Percentiles rank a stretch among this genome's conserved stretches.
These are phyloP conservation scores for Drosophila arawakana DNA, from an alignment of 1,140 invertebrate species.

Conservation along the genomic window DNA sequence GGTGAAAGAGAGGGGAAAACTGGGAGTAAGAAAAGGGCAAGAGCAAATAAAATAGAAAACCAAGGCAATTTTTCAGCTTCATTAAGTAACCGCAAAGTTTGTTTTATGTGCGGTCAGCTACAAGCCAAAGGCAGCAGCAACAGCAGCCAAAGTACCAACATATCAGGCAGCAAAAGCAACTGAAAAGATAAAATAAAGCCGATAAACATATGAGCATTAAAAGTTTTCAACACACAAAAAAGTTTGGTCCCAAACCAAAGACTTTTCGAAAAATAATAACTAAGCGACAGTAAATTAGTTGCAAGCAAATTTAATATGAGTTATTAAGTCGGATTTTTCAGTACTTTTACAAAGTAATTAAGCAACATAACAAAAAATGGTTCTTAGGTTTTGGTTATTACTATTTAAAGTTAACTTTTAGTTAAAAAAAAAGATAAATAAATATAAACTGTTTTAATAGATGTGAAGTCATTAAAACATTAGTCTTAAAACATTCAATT, in stretches of 20 bases:
- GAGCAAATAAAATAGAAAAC: slow-evolving; percentile 69
- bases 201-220: slow-evolving; percentile 49
- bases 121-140: slow-evolving; percentile 35
- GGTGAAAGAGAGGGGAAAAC: neutral
- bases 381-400: neutral
- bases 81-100: slow-evolving; percentile 75
- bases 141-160: neutral
- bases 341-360: slow-evolving; percentile 7
- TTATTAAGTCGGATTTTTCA: slow-evolving; percentile 5
- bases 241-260: neutral
- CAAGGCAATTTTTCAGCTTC: slow-evolving; percentile 73
- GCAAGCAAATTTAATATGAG: slow-evolving; percentile 10
- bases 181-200: slow-evolving; percentile 38
- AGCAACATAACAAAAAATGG: neutral
- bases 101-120: slow-evolving; percentile 65
- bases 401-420: too few species aligned
- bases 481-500: neutral
- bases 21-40: slow-evolving; percentile 17
- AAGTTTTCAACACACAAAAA: slow-evolving; percentile 25
- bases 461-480: too few species aligned
- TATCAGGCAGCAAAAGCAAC: slow-evolving; percentile 10
- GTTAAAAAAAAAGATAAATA: too few species aligned
- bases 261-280: slow-evolving; percentile 23
- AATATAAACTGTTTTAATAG: too few species aligned
- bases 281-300: slow-evolving; percentile 35